These are phyloP conservation scores for Anarhynchus alexandrinus DNA, from an alignment of 2,113 vertebrate species.

Conservation along the genomic window DNA sequence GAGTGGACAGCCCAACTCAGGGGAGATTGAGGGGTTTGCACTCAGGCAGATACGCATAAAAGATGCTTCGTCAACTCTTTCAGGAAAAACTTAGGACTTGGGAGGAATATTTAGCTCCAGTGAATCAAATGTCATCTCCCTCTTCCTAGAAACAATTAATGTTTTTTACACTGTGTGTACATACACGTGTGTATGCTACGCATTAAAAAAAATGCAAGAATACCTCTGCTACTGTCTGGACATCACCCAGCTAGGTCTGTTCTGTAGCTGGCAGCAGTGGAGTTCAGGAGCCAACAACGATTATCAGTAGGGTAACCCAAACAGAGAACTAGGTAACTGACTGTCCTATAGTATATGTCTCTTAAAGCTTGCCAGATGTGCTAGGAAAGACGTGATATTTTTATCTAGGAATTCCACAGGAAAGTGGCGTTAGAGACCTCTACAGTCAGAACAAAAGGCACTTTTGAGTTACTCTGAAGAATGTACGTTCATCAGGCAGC, in stretches of 20 bases:
- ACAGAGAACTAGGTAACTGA: not conserved
- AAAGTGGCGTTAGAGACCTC: not conserved
- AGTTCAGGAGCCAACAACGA: not conserved
- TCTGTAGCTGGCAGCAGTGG: not conserved
- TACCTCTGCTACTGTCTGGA: not conserved
- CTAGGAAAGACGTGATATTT: not conserved
- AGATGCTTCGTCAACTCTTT: not conserved
- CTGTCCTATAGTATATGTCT: rapidly evolving
- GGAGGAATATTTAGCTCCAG: not conserved
- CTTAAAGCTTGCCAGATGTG: not conserved
- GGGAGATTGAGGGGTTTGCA: not conserved
- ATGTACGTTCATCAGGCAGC: not conserved
- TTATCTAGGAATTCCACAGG: not conserved
- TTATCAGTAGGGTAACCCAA: not conserved
- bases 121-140: not conserved
- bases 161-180: not conserved
- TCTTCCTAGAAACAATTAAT: not conserved
- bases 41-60: not conserved
- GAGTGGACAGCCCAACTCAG: not conserved
- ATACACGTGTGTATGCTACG: rapidly evolving
- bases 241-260: not conserved
- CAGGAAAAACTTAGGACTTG: not conserved
- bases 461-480: not conserved
- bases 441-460: not conserved
- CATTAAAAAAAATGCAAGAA: not conserved